Conservation (phyloP, 2,113 vertebrate genomes). For the Hirundichthys speculiger region DNA sequence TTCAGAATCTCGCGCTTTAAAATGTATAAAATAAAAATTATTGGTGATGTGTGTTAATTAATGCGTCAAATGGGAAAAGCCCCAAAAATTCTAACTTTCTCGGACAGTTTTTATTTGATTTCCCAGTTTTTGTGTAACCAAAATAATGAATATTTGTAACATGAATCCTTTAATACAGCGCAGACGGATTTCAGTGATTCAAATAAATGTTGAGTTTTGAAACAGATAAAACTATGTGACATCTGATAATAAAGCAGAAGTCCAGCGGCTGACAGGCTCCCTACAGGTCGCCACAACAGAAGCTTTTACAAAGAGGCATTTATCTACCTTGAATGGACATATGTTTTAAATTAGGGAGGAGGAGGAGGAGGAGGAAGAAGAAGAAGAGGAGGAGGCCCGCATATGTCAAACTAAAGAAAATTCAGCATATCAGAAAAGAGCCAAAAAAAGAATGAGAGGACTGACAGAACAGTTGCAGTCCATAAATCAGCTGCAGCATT, state of each 20-base stretch:
- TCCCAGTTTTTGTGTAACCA: neutral
- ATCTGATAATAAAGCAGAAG: slow-evolving; percentile 15
- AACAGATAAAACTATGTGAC: neutral
- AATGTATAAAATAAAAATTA: slow-evolving; percentile 13
- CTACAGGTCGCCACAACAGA: slow-evolving; percentile 47
- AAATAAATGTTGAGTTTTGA: neutral
- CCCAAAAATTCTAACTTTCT: too few species aligned
- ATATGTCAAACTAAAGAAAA: slow-evolving; percentile 33
- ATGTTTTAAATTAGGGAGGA: slow-evolving; percentile 58
- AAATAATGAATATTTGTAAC: neutral
- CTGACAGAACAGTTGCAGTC: slow-evolving; percentile 32
- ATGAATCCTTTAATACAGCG: neutral
- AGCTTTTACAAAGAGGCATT: slow-evolving; percentile 42
- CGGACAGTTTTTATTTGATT: neutral
- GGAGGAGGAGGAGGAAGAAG: slow-evolving; percentile 21
- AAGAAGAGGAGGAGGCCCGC: slow-evolving; percentile 37
- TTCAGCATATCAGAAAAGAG: neutral
- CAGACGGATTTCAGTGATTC: neutral
- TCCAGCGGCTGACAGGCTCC: slow-evolving; percentile 17
- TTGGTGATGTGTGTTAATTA: too few species aligned
- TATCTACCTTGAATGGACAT: slow-evolving; percentile 33
- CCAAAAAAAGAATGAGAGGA: slow-evolving; percentile 11
- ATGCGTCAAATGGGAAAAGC: too few species aligned
- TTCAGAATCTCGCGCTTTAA: too few species aligned
- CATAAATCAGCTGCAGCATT: slow-evolving; percentile 38